Evolutionary conservation across 2,888 invertebrate species (phyloP).

Genomic region (Lithosia quadra): DNA sequence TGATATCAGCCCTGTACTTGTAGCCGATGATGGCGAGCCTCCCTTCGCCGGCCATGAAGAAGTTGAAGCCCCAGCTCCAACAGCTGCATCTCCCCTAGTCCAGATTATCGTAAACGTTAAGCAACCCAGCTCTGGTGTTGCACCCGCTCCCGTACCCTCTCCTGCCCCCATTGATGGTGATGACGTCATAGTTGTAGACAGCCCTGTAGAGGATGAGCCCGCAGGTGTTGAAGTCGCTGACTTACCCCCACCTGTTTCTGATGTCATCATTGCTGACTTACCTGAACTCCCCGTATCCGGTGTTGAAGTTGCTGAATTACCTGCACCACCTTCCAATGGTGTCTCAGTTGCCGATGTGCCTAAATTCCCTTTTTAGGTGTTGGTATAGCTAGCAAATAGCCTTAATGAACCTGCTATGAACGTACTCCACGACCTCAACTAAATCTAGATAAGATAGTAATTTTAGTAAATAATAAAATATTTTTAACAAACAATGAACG

Average conservation of each 20-base stretch:
- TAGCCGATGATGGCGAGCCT: constrained; percentile 26
- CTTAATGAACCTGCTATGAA: not conserved
- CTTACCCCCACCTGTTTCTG: constrained; percentile 14
- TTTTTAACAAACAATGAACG: not conserved
- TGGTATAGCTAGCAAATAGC: not conserved
- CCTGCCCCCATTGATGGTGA: constrained; percentile 10
- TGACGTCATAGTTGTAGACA: not conserved
- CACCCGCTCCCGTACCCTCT: constrained; percentile 18
- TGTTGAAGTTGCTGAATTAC: constrained; percentile 23
- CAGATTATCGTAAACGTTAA: constrained; percentile 9
- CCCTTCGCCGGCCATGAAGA: not conserved
- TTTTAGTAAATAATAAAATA: not conserved
- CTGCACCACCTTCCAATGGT: constrained; percentile 36
- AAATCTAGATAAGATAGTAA: not conserved
- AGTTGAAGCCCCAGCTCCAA: not conserved
- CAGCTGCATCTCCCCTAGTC: constrained; percentile 6
- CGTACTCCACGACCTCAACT: not conserved
- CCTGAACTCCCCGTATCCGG: constrained; percentile 29
- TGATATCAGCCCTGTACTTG: constrained; percentile 16
- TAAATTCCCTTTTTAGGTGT: constrained; percentile 44
- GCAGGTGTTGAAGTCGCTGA: constrained; percentile 8
- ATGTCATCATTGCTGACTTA: constrained; percentile 23
- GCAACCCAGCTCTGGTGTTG: not conserved
- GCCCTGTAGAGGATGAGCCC: not conserved
- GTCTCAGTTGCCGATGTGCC: constrained; percentile 32